Conservation (phyloP, 2,797 vertebrate species). For the Trachurus trachurus region DNA sequence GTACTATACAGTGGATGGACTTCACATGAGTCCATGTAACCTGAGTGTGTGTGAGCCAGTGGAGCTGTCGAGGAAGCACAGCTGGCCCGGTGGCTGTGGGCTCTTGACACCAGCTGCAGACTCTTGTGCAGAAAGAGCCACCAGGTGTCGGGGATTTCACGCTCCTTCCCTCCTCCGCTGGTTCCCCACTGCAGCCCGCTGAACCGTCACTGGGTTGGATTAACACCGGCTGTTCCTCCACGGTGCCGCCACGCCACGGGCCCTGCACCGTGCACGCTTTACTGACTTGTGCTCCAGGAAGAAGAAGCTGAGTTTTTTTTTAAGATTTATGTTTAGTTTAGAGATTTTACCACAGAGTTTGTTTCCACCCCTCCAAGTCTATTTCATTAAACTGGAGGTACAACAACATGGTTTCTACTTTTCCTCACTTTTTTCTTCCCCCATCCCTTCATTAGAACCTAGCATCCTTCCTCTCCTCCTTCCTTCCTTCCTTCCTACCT, state of each 20-base stretch:
- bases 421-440: background rate
- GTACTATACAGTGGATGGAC: background rate
- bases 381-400: background rate
- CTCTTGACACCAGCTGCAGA: slow-evolving; percentile 76
- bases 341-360: background rate
- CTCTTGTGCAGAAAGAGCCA: slow-evolving; percentile 71
- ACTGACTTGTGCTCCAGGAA: background rate
- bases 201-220: slow-evolving; percentile 66
- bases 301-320: slow-evolving; percentile 20
- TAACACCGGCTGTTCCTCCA: slow-evolving; percentile 74
- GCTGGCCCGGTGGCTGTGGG: slow-evolving; percentile 67
- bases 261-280: slow-evolving; percentile 37
- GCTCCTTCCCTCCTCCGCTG: slow-evolving; percentile 70
- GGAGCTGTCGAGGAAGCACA: slow-evolving; percentile 57
- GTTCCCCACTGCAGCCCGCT: slow-evolving; percentile 68
- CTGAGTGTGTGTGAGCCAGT: slow-evolving; percentile 9
- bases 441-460: background rate
- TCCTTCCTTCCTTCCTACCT: background rate
- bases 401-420: background rate
- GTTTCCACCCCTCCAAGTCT: background rate
- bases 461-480: background rate
- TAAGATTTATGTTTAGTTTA: slow-evolving; percentile 29
- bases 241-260: slow-evolving; percentile 17
- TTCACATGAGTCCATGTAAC: slow-evolving; percentile 2
- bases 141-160: slow-evolving; percentile 80